Evolutionary conservation across 2,113 vertebrate genomes (phyloP).

Genomic region (Scolopax mira): DNA sequence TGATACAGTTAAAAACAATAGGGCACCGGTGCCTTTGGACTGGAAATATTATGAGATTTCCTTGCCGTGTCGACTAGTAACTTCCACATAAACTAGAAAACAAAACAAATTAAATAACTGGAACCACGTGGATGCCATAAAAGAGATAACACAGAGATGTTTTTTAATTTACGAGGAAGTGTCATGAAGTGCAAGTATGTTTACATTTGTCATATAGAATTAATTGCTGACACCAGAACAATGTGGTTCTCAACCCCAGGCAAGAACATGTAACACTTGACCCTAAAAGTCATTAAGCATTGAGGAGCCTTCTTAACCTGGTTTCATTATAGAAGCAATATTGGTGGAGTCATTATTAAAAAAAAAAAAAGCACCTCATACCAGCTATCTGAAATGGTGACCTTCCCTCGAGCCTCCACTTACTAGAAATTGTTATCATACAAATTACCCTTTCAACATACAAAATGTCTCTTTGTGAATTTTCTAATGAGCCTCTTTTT

Average conservation of each 20-base stretch:
- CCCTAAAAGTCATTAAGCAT: background rate
- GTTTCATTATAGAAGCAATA: background rate
- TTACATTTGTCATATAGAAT: background rate
- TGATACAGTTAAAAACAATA: background rate
- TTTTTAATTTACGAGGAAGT: background rate
- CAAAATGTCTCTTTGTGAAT: background rate
- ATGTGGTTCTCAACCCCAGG: background rate
- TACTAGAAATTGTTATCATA: background rate
- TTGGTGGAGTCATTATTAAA: background rate
- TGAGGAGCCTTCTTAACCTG: background rate
- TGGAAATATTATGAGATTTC: background rate
- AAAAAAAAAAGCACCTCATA: accelerated
- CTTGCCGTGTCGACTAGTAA: slow-evolving; percentile 82
- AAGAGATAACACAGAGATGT: background rate
- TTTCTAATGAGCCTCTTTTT: background rate
- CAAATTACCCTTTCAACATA: background rate
- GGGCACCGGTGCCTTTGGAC: background rate
- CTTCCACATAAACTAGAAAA: slow-evolving; percentile 81
- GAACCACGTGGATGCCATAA: background rate
- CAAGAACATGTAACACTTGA: background rate
- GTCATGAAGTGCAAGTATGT: background rate
- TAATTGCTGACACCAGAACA: background rate
- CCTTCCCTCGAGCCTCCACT: accelerated
- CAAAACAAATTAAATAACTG: background rate
- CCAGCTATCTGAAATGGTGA: background rate